Evolutionary conservation across 2,113 vertebrate genomes (phyloP), one percentile per base, ranked within the genome.

Genomic region (Petaurus breviceps): DNA sequence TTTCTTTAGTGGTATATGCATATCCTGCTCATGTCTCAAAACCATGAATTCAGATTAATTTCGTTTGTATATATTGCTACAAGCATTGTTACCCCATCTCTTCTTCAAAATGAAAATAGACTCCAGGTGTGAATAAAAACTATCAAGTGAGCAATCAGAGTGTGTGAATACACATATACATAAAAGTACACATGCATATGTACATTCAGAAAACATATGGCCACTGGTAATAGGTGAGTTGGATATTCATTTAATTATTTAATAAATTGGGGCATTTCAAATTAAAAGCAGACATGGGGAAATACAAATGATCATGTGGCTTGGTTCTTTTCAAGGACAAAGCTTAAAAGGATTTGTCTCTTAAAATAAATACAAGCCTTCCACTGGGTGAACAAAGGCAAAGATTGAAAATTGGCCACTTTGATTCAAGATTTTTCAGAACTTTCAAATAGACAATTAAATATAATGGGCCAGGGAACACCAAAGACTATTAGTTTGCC

Each of bases 231-330:
- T 31, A 95, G 93, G 91, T 93, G 51, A 57, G 0, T 19, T 90
- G 90, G 50, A 91, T 93, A 93, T 94, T 96, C 61, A 96, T 61
- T 91, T 51, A 92, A 93, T n/a, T 94, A 94, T 95, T 97, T 96
- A 92, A 94, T 49, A 57, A 97, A 0, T 96, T 96, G 95, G 46
- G 31, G 52, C 96, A 89, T 95, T 95, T 96, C 28, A 84, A 93
- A 89, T 84, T 97, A 95, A 95, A 97, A 89, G 22, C 22, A 94
- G 93, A 97, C 51, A 94, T 96, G 94, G n/a, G 89, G 24, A 84
- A 98, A 97, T 96, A 98, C 96, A 96, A 95, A 92, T 0, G 28
- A 49, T 50, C 95, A 3, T n/a, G 97, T 93, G 89, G 22, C 68
- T 84, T 84, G 94, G 53, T 51, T 94, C 53, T 97, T 90, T 90